Conservation (phyloP, 2,113 vertebrate genomes). For the Neogale vison region DNA sequence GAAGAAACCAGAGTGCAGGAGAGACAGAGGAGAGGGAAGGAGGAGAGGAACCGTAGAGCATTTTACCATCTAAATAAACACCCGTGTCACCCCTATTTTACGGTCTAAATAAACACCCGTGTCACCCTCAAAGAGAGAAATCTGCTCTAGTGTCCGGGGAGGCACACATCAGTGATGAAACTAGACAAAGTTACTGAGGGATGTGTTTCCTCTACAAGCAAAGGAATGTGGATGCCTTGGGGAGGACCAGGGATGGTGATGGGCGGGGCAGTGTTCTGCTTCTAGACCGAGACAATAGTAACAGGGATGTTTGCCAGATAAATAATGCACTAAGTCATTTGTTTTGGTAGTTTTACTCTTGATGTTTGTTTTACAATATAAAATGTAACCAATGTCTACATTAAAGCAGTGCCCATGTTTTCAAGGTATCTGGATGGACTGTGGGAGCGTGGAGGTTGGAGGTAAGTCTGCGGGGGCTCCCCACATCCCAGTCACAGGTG, state of each 20-base stretch:
- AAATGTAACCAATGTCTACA: not conserved
- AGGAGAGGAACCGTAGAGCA: not conserved
- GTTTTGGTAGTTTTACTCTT: not conserved
- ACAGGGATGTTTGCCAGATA: not conserved
- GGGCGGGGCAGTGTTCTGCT: not conserved
- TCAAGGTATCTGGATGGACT: not conserved
- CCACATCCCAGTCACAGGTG: rapidly evolving
- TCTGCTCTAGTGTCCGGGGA: not conserved
- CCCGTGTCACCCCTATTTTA: no score
- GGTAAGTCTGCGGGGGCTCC: not conserved
- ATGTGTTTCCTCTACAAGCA: rapidly evolving
- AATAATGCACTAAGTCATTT: not conserved
- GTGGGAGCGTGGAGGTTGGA: not conserved
- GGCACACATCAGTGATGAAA: not conserved
- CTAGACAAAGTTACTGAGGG: not conserved
- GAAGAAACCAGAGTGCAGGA: not conserved
- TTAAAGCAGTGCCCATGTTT: not conserved
- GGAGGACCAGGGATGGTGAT: rapidly evolving
- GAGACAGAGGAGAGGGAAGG: not conserved
- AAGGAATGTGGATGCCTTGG: not conserved
- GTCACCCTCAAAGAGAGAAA: not conserved
- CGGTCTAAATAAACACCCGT: not conserved
- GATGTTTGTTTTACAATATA: not conserved
- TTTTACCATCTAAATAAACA: not conserved
- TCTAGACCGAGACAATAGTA: not conserved